A percentile compares a stretch with the other conserved stretches of the same genome.
Conservation (phyloP, 2,113 vertebrate genomes). For the Acrocephalus kingi region DNA sequence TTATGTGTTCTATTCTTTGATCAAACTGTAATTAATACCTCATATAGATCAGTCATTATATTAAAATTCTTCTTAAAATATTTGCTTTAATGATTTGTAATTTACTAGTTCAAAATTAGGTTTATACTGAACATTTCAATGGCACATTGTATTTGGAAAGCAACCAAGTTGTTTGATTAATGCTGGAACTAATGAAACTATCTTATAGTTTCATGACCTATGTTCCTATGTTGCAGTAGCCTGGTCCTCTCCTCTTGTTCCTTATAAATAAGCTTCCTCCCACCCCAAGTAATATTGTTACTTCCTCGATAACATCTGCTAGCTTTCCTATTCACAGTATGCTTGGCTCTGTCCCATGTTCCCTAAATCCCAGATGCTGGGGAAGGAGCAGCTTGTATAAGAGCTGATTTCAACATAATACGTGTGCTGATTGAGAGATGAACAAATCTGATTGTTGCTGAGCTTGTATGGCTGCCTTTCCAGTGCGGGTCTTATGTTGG, state of each 20-base stretch:
- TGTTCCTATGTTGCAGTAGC: not conserved
- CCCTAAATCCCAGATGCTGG: constrained; percentile 53
- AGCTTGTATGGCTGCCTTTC: not conserved
- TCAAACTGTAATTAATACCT: not conserved
- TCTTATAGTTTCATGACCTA: not conserved
- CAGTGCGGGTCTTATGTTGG: not conserved
- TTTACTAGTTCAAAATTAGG: not conserved
- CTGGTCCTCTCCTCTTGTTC: not conserved
- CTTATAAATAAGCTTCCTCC: constrained; percentile 13
- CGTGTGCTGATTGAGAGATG: constrained; percentile 18
- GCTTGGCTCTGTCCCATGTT: constrained; percentile 43
- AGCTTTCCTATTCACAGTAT: not conserved
- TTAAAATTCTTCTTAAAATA: not conserved
- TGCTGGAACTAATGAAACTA: not conserved
- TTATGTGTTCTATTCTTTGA: not conserved
- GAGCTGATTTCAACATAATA: constrained; percentile 47
- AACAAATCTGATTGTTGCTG: constrained; percentile 1
- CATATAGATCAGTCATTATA: not conserved
- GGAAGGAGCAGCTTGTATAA: constrained; percentile 30
- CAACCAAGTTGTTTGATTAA: not conserved
- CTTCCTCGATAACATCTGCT: constrained; percentile 44
- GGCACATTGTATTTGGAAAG: not conserved
- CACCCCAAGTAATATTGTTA: not conserved
- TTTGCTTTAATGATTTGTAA: not conserved
- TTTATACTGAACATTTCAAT: not conserved